Evolutionary conservation across 1,140 invertebrate species (phyloP), one percentile per base, ranked within the genome.

Genomic region (Diorhabda sublineata): DNA sequence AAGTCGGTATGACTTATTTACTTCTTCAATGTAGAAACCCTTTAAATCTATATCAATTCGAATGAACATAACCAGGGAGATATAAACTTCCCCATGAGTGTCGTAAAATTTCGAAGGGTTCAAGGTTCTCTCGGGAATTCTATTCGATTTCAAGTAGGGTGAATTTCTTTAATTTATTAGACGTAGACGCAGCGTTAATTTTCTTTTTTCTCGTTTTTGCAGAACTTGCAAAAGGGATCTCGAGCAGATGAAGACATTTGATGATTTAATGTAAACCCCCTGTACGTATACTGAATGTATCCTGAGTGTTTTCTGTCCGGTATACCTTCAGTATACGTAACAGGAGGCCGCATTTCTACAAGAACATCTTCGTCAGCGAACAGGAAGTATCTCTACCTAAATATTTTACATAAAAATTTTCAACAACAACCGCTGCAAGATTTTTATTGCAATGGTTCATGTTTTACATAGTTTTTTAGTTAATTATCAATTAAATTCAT

Each of bases 271-370:
- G 90, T 90, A 89, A 88, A 90, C 91, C 88, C 91, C 94, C 92
- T 95, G 92, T 91, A 96, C 94, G 94, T 96, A 96, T 96, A 96
- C 94, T 96, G 93, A 96, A 95, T 96, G 94, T 96, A 96, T 96
- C 94, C 94, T 96, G 94, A 96, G 93, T 94, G 92, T 88, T 87
- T 91, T 90, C 89, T 93, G 91, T 96, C 94, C 93, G 94, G 94
- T 96, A 96, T 96, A 96, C 94, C 94, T 96, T 96, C 93, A 95
- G 93, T 96, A 96, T 96, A 96, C 94, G 94, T 96, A 95, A 95
- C 93, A 95, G 93, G 93, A 94, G 91, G 90, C 88, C 87, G 89
- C 91, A 93, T 83, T 79, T 81, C 90, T 82, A 82, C 89, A 84
- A 71, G 82, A 82, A 52, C 6, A 52, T 52, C 5, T 52, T 52